A percentile compares a stretch with the other conserved stretches of the same genome.
phyloP scores from a whole-genome alignment of 2,113 vertebrate genomes.

The Gallinago media region DNA sequence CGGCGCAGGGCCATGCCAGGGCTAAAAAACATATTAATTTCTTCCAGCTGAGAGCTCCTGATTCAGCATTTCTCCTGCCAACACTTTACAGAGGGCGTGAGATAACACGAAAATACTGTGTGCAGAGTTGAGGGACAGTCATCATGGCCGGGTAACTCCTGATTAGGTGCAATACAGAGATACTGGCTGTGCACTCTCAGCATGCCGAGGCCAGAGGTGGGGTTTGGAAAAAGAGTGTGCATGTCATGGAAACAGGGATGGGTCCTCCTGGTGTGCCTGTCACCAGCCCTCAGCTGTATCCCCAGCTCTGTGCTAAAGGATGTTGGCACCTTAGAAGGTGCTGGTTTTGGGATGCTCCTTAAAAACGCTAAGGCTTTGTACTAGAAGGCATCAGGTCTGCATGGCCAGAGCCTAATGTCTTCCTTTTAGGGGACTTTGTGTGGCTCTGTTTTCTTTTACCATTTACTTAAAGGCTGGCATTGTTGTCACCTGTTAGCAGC shows the following conservation, averaged over 20 bases:
- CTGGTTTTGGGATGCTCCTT: not conserved
- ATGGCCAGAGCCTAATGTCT: not conserved
- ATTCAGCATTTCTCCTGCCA: slow-evolving; percentile 28
- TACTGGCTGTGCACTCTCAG: not conserved
- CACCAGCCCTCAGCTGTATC: not conserved
- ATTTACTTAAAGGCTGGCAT: not conserved
- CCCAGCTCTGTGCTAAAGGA: not conserved
- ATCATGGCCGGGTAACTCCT: fast-evolving
- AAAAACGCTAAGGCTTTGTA: not conserved
- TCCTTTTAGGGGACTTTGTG: not conserved
- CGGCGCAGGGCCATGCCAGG: not conserved
- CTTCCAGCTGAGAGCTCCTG: not conserved
- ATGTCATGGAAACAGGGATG: not conserved
- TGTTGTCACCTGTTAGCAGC: not conserved
- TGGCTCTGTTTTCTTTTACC: not conserved
- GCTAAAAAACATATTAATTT: not conserved
- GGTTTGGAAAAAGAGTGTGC: not conserved
- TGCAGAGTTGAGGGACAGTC: not conserved
- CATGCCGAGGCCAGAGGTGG: fast-evolving
- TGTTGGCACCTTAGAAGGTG: not conserved
- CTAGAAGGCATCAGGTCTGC: not conserved
- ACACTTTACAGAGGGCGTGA: not conserved
- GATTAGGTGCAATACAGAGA: not conserved
- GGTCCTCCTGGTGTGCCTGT: not conserved
- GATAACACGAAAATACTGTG: not conserved